Base-by-base conservation (phyloP, 2,113 vertebrate species). In the Gadus chalcogrammus region DNA sequence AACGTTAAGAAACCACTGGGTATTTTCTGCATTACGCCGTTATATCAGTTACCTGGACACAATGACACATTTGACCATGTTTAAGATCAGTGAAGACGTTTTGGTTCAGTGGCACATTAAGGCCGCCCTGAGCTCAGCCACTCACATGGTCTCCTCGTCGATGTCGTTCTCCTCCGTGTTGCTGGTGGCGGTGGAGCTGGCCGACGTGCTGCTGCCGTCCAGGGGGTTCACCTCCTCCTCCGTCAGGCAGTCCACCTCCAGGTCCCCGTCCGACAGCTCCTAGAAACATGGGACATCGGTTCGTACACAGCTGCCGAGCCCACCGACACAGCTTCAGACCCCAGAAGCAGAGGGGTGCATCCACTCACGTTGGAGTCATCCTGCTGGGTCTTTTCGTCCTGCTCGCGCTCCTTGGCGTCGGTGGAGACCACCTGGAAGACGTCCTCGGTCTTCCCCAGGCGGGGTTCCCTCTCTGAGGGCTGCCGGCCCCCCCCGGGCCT, bases 151-250 rank as follows among this genome's bases (percentile, higher is more conserved):
- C 85, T 99, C 97, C 79, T 98, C 97, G 38, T 99, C 97, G 0
- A 99, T 98, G 79, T 99, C 97, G 60, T 99, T 99, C 86, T 99
- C 97, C 76, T 99, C 97, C 0, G 97, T 99, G 90, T 98, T 99
- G 86, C 97, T 99, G 71, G 97, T 99, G 63, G 96, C 97, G 1
- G 96, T 98, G 2, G 97, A 99, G 83, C 97, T 99, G 9, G 95
- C 97, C 0, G 97, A 99, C 17, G 96, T 98, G 87, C 96, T 97
- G 91, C 96, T 98, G 20, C 96, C 95, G 2, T 99, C 97, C 5
- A 98, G 92, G 15, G 95, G 95, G 87, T 97, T 98, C 55, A 94
- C 93, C 84, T 99, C 97, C 64, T 99, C 97, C 60, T 95, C 97
- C 13, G 93, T 94, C 65, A 99, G 91, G 72, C 91, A 93, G 79